Evolutionary conservation across 2,888 invertebrate genomes (phyloP).

Genomic region (Limnephilus auricula): DNA sequence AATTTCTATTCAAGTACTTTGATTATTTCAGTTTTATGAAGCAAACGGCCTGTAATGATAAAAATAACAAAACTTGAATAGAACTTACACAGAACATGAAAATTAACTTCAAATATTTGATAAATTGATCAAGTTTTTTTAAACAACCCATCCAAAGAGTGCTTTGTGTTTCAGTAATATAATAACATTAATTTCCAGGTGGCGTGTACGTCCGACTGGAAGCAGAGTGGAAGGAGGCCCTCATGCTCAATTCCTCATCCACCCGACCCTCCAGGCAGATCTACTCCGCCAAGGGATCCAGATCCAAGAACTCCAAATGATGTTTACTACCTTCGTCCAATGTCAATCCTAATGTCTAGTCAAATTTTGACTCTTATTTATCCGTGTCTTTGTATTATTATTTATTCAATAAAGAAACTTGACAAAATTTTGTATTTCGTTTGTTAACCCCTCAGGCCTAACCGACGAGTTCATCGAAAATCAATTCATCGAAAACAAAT

Average conservation of each 20-base stretch:
- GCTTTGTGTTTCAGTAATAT: too few relatives aligned
- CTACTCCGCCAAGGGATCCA: conserved; percentile 67
- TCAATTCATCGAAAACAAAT: too few relatives aligned
- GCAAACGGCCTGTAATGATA: too few relatives aligned
- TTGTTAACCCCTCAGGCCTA: too few relatives aligned
- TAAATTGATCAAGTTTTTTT: too few relatives aligned
- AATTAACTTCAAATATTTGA: too few relatives aligned
- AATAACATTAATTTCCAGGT: conserved; percentile 72
- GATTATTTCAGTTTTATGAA: too few relatives aligned
- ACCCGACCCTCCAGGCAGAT: conserved; percentile 69
- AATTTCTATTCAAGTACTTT: too few relatives aligned
- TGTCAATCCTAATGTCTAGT: neutral
- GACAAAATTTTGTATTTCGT: neutral
- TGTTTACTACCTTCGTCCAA: neutral
- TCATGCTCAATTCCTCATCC: conserved; percentile 69
- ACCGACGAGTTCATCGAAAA: too few relatives aligned
- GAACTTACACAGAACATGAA: too few relatives aligned
- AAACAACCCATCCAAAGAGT: too few relatives aligned
- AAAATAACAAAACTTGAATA: too few relatives aligned
- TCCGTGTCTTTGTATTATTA: neutral
- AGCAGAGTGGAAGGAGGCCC: conserved; percentile 85
- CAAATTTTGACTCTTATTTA: neutral
- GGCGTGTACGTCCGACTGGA: conserved; percentile 88
- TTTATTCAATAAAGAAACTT: neutral
- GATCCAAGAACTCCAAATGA: conserved; percentile 55